phyloP scores from a whole-genome alignment of 1,140 invertebrate genomes.

The Sarcophaga peregrina region DNA sequence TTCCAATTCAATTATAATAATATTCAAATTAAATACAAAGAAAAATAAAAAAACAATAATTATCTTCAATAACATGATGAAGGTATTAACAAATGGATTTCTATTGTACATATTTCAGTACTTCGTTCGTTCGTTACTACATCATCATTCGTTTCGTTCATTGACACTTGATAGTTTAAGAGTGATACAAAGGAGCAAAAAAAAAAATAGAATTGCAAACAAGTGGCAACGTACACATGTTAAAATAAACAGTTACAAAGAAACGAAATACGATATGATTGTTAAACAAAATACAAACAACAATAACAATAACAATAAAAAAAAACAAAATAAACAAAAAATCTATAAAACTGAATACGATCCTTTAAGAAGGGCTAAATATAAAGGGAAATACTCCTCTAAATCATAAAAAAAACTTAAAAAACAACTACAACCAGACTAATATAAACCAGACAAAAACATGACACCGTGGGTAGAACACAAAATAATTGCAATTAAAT shows the following conservation, averaged over 20 bases:
- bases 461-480: background rate
- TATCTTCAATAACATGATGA: too few relatives aligned
- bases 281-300: constrained; percentile 1
- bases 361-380: background rate
- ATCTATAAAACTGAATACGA: constrained; percentile 9
- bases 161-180: constrained; percentile 28
- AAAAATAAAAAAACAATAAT: too few relatives aligned
- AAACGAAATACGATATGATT: constrained; percentile 30
- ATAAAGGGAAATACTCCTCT: background rate
- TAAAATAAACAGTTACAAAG: constrained; percentile 32
- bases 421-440: background rate
- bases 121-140: too few relatives aligned
- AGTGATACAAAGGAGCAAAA: background rate
- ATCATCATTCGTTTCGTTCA: too few relatives aligned
- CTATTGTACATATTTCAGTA: too few relatives aligned
- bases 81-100: too few relatives aligned
- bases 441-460: background rate
- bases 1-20: too few relatives aligned
- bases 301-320: background rate
- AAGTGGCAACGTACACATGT: constrained; percentile 24
- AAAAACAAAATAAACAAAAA: constrained; percentile 5
- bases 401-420: background rate
- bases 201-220: constrained; percentile 9
- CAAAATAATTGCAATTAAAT: too few relatives aligned
- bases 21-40: too few relatives aligned